Evolutionary conservation across 1,140 invertebrate species (phyloP), one percentile per base, ranked within the genome.

Genomic region (Macrobrachium rosenbergii): DNA sequence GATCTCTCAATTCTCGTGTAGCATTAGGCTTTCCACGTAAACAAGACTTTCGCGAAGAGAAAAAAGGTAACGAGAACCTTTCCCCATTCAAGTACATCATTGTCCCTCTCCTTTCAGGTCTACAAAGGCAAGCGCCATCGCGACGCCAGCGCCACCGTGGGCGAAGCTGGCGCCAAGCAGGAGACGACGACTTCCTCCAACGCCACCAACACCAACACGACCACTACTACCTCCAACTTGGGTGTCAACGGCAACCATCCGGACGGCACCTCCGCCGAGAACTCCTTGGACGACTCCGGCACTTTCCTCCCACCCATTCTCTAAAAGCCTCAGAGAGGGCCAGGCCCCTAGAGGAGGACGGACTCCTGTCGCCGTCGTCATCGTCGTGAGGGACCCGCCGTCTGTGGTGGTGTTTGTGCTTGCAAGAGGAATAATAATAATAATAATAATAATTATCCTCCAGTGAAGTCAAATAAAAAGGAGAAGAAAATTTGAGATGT

Each of bases 241-340:
- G 79, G 73, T 77, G 79, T 62, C 45, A 81, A 89, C 69, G 76
- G 86, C 67, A 73, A 87, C 62, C 52, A 52, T 5, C 79, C 58
- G 76, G 69, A 86, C 63, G 58, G 83, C 67, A 89, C 76, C 69
- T 90, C 63, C 79, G 64, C 93, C 83, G 94, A 94, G 90, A 93
- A 93, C 60, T 94, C 93, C 90, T 92, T 94, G 82, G 94, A 95
- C 90, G 94, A 95, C 91, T 94, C 94, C 28, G 94, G 94, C 77
- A 94, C 94, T 28, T 95, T 94, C 91, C 91, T 95, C 85, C 94
- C 94, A 69, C 94, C 94, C 80, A 95, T 95, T 89, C 92, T 94
- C 82, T 94, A 90, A 73, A 37, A 83, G 63, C 10, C 23, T 3
- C 28, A 3, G 1, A 28, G 7, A 37, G n/a, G 21, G 45, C 43